Evolutionary conservation across 1,140 invertebrate species (phyloP).

Genomic region (Trichonephila clavata): DNA sequence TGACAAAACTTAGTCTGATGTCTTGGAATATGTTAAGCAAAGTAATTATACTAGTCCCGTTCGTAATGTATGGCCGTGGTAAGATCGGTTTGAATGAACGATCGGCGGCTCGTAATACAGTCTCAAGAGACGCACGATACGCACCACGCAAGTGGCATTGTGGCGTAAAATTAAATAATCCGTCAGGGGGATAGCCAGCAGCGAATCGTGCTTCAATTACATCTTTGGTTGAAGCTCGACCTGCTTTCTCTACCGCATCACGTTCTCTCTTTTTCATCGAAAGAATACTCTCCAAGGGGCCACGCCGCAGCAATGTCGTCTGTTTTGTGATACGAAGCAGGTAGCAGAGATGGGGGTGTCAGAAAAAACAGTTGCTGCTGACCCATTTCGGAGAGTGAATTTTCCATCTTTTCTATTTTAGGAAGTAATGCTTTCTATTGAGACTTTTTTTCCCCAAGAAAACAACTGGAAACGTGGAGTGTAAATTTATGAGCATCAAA

Average conservation of each 20-base stretch:
- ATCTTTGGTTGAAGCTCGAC: constrained; percentile 60
- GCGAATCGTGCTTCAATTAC: constrained; percentile 71
- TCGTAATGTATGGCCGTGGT: constrained; percentile 24
- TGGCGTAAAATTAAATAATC: constrained; percentile 76
- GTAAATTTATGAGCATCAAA: too few relatives aligned
- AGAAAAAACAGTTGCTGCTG: not conserved
- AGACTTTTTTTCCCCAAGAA: not conserved
- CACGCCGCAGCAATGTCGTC: constrained; percentile 20
- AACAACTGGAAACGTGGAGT: not conserved
- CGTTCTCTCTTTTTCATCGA: constrained; percentile 63
- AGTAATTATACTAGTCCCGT: constrained; percentile 32
- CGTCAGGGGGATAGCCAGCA: constrained; percentile 64
- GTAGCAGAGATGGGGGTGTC: not conserved
- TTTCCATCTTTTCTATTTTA: not conserved
- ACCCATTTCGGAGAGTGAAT: not conserved
- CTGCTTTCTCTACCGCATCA: constrained; percentile 56
- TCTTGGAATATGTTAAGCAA: constrained; percentile 4
- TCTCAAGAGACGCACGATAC: constrained; percentile 17
- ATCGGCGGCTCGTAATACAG: constrained; percentile 12
- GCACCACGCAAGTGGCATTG: constrained; percentile 70
- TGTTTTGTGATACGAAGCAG: constrained; percentile 56
- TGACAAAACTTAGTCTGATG: not conserved
- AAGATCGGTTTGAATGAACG: constrained; percentile 28
- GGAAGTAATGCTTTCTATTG: not conserved
- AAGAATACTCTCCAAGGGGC: constrained; percentile 39